Base-by-base conservation (phyloP, 2,797 vertebrate species). In the Alosa sapidissima region DNA sequence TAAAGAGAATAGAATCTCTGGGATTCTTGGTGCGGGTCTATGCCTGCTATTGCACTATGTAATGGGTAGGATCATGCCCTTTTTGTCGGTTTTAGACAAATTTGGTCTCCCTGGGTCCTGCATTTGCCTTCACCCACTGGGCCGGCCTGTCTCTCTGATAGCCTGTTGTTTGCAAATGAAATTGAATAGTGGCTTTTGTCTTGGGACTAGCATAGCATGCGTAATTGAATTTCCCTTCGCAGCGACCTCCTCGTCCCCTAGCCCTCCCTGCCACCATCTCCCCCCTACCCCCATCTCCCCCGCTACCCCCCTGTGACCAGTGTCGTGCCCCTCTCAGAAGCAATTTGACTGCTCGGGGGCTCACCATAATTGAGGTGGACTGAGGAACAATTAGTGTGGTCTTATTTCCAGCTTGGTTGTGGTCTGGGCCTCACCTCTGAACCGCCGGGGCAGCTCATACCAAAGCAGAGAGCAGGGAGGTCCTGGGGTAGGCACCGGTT, bases 341-440 rank as follows among this genome's bases (percentile, higher is more conserved):
- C 84, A 89, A 89, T 87, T 81, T 87, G 89, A 78, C 90, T 83
- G 85, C 90, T 89, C 89, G 82, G 83, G 88, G 89, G 89, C 93
- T 49, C 13, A 81, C 88, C 85, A 85, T 95, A 94, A 95, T 94
- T 93, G 91, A 94, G 92, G 87, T 90, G 88, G 95, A 95, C 92
- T 92, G 92, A 92, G 55, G 90, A 89, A 94, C 95, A 94, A 95
- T 95, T 94, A 93, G 90, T 93, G 85, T 88, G 88, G 87, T 93
- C 91, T 94, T 93, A 95, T 94, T 95, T 94, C 90, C 88, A 91
- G 90, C 89, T 91, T 86, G 90, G 86, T 87, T 85, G 89, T 91
- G 89, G 91, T 94, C 89, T 91, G 91, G 87, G 86, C 89, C 54
- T 91, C 89, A 93, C 91, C 94, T 93, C 90, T 94, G 93, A 94